These are phyloP conservation scores for Etia nguti DNA, from an alignment of 2,113 vertebrate genomes.

Conservation along the genomic window DNA sequence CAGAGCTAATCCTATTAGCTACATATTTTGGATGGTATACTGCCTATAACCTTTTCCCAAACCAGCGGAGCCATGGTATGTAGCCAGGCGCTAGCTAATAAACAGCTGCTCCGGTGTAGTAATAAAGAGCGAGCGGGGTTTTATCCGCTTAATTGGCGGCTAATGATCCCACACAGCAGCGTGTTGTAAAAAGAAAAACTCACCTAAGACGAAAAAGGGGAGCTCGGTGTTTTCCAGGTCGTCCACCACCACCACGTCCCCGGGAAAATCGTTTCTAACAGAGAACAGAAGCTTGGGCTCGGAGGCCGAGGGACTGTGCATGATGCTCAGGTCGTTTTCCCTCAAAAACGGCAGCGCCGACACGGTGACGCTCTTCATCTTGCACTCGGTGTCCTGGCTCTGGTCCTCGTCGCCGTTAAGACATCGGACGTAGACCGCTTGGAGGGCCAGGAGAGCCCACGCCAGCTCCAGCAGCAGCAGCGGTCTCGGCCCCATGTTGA, in stretches of 20 bases:
- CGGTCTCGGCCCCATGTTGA: slow-evolving; percentile 63
- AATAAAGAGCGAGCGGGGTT: background rate
- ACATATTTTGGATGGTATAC: no score
- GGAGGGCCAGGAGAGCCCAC: slow-evolving; percentile 33
- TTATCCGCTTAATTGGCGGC: background rate
- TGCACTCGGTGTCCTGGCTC: slow-evolving; percentile 89
- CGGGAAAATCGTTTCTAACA: slow-evolving; percentile 96
- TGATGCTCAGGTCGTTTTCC: slow-evolving; percentile 98
- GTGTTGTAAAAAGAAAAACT: background rate
- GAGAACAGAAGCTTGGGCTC: slow-evolving; percentile 99
- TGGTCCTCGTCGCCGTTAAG: slow-evolving; percentile 78
- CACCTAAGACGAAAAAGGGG: slow-evolving; percentile 84
- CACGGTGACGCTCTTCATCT: slow-evolving; percentile 97
- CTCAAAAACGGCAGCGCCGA: slow-evolving; percentile 95
- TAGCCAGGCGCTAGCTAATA: slow-evolving; percentile 46
- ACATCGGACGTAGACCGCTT: slow-evolving; percentile 1
- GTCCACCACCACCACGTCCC: slow-evolving; percentile 93
- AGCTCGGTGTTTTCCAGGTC: slow-evolving; percentile 98
- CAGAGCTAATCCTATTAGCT: background rate
- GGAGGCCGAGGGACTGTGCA: slow-evolving; percentile 97
- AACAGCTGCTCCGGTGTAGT: slow-evolving; percentile 2
- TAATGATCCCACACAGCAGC: background rate
- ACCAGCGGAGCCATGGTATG: background rate
- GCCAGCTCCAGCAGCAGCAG: slow-evolving; percentile 22
- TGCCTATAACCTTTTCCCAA: background rate